Percentiles rank a stretch among this genome's conserved stretches.
Evolutionary conservation across 2,888 invertebrate genomes (phyloP).

Genomic region (Watsonalla binaria): DNA sequence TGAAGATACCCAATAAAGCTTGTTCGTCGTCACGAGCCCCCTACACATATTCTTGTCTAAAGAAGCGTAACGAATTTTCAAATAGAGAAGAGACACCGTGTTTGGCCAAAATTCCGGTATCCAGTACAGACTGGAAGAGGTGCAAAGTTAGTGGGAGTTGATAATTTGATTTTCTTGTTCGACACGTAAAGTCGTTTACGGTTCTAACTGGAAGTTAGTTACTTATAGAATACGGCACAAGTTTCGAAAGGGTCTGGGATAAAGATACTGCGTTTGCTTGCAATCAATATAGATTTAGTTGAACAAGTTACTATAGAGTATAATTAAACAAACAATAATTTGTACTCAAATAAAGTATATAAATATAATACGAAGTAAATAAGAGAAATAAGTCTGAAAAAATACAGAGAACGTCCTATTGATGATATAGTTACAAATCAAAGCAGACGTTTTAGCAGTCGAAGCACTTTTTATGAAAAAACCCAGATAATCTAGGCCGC

Average conservation of each 20-base stretch:
- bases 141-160: slow-evolving; percentile 69
- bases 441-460: background rate
- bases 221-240: slow-evolving; percentile 52
- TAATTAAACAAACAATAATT: background rate
- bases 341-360: background rate
- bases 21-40: slow-evolving; percentile 58
- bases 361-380: background rate
- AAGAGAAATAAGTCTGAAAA: background rate
- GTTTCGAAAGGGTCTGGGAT: slow-evolving; percentile 46
- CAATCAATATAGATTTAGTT: slow-evolving; percentile 8
- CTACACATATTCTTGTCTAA: slow-evolving; percentile 61
- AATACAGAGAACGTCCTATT: background rate
- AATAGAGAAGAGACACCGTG: slow-evolving; percentile 52
- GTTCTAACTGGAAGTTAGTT: slow-evolving; percentile 66
- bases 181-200: slow-evolving; percentile 75
- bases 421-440: no score
- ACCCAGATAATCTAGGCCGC: slow-evolving; percentile 35
- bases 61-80: slow-evolving; percentile 65
- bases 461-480: slow-evolving; percentile 9
- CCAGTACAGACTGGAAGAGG: slow-evolving; percentile 56
- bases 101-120: slow-evolving; percentile 57
- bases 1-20: slow-evolving; percentile 72
- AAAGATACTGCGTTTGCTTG: slow-evolving; percentile 47
- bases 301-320: background rate
- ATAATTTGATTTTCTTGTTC: slow-evolving; percentile 76